phyloP scores from a whole-genome alignment of 1,140 invertebrate species.

The Andrena cerasifolii region DNA sequence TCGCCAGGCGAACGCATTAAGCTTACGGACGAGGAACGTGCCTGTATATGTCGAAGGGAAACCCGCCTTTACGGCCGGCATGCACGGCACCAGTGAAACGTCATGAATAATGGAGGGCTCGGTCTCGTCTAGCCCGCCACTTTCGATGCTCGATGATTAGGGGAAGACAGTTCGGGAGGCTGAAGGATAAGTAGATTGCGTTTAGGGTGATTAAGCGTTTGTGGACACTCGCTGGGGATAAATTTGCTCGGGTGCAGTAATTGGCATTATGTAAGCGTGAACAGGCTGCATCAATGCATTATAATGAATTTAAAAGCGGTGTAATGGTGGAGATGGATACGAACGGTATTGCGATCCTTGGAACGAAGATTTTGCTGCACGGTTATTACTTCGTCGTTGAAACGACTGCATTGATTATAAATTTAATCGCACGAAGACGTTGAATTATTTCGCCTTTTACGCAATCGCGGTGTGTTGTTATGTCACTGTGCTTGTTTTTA shows the following conservation, averaged over 20 bases:
- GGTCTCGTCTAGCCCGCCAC: background rate
- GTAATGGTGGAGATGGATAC: too few species aligned
- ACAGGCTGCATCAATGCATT: too few species aligned
- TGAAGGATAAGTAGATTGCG: too few species aligned
- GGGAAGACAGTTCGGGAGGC: background rate
- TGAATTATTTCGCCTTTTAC: background rate
- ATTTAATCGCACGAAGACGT: background rate
- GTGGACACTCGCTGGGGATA: too few species aligned
- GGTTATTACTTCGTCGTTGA: background rate
- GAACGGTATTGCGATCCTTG: too few species aligned
- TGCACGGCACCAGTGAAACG: constrained; percentile 22
- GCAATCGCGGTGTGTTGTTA: background rate
- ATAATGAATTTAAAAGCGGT: too few species aligned
- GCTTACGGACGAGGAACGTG: constrained; percentile 23
- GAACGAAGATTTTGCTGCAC: background rate
- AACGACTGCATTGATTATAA: background rate
- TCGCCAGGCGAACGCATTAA: constrained; percentile 18
- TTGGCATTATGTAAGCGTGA: too few species aligned
- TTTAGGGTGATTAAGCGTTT: too few species aligned
- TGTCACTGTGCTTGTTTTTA: background rate
- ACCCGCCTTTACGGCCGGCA: constrained; percentile 23
- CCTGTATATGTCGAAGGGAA: constrained; percentile 33
- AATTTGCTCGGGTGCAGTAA: too few species aligned
- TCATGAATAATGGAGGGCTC: constrained; percentile 39
- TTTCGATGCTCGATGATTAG: too few species aligned